These are phyloP conservation scores for Aphidius colemani DNA, from an alignment of 2,888 invertebrate genomes.

Conservation along the genomic window DNA sequence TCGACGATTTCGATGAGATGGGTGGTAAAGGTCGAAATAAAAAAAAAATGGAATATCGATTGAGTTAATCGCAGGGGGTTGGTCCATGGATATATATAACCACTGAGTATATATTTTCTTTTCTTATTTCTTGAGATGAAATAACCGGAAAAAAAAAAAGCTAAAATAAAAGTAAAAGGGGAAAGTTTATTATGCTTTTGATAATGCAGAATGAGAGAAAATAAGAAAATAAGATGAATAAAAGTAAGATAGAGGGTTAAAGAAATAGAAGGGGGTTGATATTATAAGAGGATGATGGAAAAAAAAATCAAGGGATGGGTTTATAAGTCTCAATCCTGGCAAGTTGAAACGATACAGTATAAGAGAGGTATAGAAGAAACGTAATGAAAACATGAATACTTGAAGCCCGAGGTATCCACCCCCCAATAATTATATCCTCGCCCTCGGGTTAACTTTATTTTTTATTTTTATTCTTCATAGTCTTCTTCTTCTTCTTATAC, in stretches of 20 bases:
- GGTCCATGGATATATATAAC: not conserved
- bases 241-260: conserved; percentile 27
- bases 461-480: conserved; percentile 5
- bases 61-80: conserved; percentile 33
- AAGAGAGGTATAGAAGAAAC: conserved; percentile 39
- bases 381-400: conserved; percentile 61
- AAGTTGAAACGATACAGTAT: conserved; percentile 35
- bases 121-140: not conserved
- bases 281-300: conserved; percentile 33
- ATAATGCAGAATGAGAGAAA: conserved; percentile 23
- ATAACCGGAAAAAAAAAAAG: conserved; percentile 15
- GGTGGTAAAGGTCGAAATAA: conserved; percentile 21
- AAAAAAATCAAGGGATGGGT: no score
- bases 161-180: conserved; percentile 26
- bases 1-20: conserved; percentile 12
- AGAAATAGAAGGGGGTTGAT: conserved; percentile 24
- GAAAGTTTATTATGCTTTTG: conserved; percentile 34
- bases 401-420: conserved; percentile 45
- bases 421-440: conserved; percentile 59
- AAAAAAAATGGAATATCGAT: conserved; percentile 35
- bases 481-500: conserved; percentile 13
- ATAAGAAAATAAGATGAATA: conserved; percentile 21
- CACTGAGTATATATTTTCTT: not conserved
- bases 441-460: conserved; percentile 47
- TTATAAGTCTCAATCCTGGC: conserved; percentile 32